Evolutionary conservation across 2,888 invertebrate genomes (phyloP), one percentile per base, ranked within the genome.

Genomic region (Rhingia rostrata): DNA sequence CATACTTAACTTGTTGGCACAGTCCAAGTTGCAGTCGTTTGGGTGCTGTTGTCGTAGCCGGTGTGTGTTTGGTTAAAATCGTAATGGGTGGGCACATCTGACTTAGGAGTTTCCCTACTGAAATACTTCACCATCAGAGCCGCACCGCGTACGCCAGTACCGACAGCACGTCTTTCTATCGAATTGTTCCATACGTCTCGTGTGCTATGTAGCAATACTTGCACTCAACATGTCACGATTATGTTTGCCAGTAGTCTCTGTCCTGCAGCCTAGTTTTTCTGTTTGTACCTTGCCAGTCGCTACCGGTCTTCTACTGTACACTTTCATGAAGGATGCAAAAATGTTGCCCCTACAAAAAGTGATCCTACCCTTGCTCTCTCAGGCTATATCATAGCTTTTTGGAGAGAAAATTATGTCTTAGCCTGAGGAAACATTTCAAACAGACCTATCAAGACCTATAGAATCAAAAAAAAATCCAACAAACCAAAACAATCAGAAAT

Each of bases 151-250:
- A 60, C 47, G 45, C 49, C 33, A 10, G 30, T 14, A 56, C 41
- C 53, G 60, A 53, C 66, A 67, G 43, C 67, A 72, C 66, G 72
- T 58, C 72, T 67, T 43, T 73, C 66, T 60, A 73, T 73, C 66
- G 73, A 80, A 82, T 78, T 83, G 82, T 83, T 78, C 22, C 72
- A 78, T 67, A 83, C 43, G 66, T 73, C 66, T 41, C 61, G 72
- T 73, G 43, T 73, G 66, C 61, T 63, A 39, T 77, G 61, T 78
- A 56, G 61, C 66, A 61, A 78, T 56, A 78, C 51, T 56, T 78
- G 72, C 82, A 77, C 61, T 45, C 72, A 73, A 83, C 82, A 83
- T 83, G 82, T 78, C 82, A 83, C 82, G 82, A 83, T 78, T 61
- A 78, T 83, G 70, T 77, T n/a, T 73, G 72, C 49, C 78, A 66